Evolutionary conservation across 2,113 vertebrate genomes (phyloP).

Genomic region (Gambusia holbrooki): DNA sequence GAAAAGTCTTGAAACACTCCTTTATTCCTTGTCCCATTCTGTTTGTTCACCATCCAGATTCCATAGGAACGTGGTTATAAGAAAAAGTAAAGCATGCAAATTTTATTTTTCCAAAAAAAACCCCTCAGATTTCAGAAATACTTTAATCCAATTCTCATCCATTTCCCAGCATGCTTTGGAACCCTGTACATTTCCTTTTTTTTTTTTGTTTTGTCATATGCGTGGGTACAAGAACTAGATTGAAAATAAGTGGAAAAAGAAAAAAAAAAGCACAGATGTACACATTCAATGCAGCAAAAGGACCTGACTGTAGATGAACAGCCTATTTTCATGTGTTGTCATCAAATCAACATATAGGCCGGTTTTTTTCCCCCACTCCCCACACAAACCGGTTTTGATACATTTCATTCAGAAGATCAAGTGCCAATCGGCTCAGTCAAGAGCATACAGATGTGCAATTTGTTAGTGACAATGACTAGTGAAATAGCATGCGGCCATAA

Average conservation of each 20-base stretch:
- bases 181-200: background rate
- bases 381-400: background rate
- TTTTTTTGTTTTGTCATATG: background rate
- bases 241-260: background rate
- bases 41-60: background rate
- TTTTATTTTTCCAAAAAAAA: background rate
- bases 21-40: background rate
- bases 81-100: too few relatives aligned
- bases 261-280: background rate
- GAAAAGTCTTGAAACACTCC: background rate
- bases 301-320: background rate
- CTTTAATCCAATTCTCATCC: background rate
- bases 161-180: background rate
- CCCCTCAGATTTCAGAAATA: background rate
- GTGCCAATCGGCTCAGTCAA: background rate
- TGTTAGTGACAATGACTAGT: background rate
- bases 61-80: too few relatives aligned
- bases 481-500: background rate
- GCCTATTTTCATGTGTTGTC: background rate
- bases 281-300: background rate
- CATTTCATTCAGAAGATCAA: constrained; percentile 1
- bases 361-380: background rate
- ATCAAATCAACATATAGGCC: background rate
- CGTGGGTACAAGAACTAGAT: background rate
- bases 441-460: background rate